Evolutionary conservation across 2,113 vertebrate species (phyloP).

Genomic region (Urocolius indicus): DNA sequence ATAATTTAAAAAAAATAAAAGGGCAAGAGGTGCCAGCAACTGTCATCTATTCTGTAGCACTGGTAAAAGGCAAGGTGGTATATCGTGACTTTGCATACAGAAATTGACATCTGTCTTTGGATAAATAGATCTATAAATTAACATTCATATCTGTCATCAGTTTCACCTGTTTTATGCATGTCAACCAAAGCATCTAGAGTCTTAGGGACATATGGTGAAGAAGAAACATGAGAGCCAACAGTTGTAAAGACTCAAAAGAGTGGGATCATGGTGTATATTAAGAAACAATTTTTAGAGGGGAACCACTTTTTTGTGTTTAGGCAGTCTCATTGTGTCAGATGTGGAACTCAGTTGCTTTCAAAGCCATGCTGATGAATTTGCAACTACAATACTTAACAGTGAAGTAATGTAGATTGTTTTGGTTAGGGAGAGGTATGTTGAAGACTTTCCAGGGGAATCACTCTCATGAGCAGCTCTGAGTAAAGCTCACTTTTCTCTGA

Average conservation of each 20-base stretch:
- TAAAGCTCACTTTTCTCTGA: not conserved
- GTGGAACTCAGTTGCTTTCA: not conserved
- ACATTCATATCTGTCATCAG: not conserved
- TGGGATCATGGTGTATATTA: fast-evolving
- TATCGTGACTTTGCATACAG: not conserved
- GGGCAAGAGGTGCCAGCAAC: not conserved
- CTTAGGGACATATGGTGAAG: not conserved
- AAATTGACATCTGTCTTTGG: not conserved
- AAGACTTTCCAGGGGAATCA: fast-evolving
- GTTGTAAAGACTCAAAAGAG: not conserved
- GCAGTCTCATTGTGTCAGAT: not conserved
- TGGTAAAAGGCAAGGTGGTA: not conserved
- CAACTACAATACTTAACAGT: fast-evolving
- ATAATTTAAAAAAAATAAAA: not conserved
- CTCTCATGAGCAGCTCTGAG: not conserved
- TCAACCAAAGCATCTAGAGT: not conserved
- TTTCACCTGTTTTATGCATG: not conserved
- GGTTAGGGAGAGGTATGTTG: not conserved
- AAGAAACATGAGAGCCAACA: not conserved
- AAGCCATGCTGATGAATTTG: not conserved
- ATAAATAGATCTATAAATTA: not conserved
- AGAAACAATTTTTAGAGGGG: not conserved
- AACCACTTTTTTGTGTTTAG: not conserved
- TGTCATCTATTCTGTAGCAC: not conserved
- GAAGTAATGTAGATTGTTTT: not conserved